Percentiles rank a stretch among this genome's conserved stretches.
phyloP scores from a whole-genome alignment of 2,113 vertebrate species.

The Tichodroma muraria region DNA sequence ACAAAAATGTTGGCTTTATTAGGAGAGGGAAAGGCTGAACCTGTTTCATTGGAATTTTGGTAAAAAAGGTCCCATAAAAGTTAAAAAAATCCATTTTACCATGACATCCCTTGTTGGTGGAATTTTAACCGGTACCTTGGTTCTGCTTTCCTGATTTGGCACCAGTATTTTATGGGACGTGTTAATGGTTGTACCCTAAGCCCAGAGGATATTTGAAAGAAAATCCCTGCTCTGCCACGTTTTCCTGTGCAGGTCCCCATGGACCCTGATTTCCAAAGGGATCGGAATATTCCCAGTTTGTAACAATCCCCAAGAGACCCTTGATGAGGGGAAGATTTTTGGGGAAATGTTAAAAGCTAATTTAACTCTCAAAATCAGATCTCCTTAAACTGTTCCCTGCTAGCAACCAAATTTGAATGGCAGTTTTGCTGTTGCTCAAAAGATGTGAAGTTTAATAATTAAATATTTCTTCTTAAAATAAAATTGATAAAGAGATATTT shows the following conservation, averaged over 20 bases:
- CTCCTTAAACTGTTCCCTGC: not conserved
- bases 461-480: not conserved
- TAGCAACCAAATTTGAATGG: not conserved
- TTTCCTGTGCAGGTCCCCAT: not conserved
- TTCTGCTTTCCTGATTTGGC: not conserved
- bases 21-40: not conserved
- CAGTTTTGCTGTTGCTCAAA: not conserved
- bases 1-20: not conserved
- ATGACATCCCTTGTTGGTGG: not conserved
- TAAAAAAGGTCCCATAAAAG: not conserved
- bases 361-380: not conserved
- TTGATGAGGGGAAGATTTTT: not conserved
- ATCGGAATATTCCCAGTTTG: not conserved
- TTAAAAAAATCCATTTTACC: not conserved
- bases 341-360: not conserved
- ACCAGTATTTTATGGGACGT: not conserved
- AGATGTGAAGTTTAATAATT: not conserved
- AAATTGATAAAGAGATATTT: not conserved
- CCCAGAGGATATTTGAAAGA: not conserved
- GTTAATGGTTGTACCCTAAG: rapidly evolving
- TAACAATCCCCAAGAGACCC: not conserved
- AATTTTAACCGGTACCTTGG: not conserved
- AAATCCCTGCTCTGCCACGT: not conserved
- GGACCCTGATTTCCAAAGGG: not conserved
- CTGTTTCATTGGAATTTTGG: not conserved